Evolutionary conservation across 2,888 invertebrate species (phyloP).

Genomic region (Sinotaia quadrata): DNA sequence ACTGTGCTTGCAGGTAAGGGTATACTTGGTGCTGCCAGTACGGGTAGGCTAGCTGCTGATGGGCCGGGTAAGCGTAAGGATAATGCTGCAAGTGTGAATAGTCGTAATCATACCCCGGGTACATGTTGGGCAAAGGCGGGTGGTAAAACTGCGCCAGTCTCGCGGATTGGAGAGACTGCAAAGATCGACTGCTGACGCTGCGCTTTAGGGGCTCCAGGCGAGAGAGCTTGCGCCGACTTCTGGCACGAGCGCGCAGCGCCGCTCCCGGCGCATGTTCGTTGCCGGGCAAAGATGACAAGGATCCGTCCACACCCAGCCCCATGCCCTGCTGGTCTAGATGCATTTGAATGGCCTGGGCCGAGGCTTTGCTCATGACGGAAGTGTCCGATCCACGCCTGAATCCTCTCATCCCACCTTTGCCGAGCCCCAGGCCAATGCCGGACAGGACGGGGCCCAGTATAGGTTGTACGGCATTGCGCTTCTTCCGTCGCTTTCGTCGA

Average conservation of each 20-base stretch:
- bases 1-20: constrained; percentile 26
- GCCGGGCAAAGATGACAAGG: constrained; percentile 27
- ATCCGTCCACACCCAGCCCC: constrained; percentile 25
- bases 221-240: constrained; percentile 25
- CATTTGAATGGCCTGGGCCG: constrained; percentile 51
- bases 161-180: constrained; percentile 1
- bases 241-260: not conserved
- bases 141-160: constrained; percentile 15
- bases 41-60: constrained; percentile 13
- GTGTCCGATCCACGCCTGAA: constrained; percentile 53
- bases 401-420: constrained; percentile 25
- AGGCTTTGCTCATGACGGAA: constrained; percentile 54
- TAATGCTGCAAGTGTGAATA: constrained; percentile 11
- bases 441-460: constrained; percentile 50
- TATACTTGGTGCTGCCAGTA: constrained; percentile 11
- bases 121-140: not conserved
- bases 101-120: constrained; percentile 22
- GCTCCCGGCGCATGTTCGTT: not conserved
- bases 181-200: constrained; percentile 25
- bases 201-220: constrained; percentile 18
- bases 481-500: constrained; percentile 49
- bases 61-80: not conserved
- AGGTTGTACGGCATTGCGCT: constrained; percentile 48
- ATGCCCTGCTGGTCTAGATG: constrained; percentile 30
- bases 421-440: constrained; percentile 38